These are phyloP conservation scores for Pipa parva DNA, from an alignment of 2,113 vertebrate genomes.

Conservation along the genomic window DNA sequence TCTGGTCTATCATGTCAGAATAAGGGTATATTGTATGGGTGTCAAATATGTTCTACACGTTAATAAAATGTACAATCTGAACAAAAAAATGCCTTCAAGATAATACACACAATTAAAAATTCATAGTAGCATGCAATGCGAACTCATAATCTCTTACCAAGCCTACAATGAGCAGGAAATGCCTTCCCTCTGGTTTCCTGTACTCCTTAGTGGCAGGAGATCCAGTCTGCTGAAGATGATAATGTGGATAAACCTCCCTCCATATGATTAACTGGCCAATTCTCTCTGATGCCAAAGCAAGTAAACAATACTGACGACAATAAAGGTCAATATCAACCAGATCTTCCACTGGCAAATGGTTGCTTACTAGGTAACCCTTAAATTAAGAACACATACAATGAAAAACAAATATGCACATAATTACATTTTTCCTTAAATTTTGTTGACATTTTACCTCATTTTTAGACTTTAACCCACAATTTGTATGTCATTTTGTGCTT, in stretches of 20 bases:
- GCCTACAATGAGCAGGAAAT: constrained; percentile 90
- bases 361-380: constrained; percentile 87
- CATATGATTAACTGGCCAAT: constrained; percentile 88
- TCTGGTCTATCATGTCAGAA: too few species aligned
- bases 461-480: too few species aligned
- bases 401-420: too few species aligned
- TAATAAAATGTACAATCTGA: too few species aligned
- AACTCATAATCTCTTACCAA: constrained; percentile 77
- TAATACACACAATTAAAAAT: too few species aligned
- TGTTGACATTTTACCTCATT: too few species aligned
- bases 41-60: too few species aligned
- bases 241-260: constrained; percentile 84
- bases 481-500: too few species aligned
- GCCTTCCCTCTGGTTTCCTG: constrained; percentile 69
- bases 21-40: too few species aligned
- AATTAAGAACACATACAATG: constrained; percentile 24
- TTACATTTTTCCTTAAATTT: too few species aligned
- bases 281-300: constrained; percentile 76
- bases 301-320: constrained; percentile 82
- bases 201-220: constrained; percentile 54
- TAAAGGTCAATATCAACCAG: constrained; percentile 82
- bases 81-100: too few species aligned
- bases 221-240: constrained; percentile 51
- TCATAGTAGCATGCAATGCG: too few species aligned
- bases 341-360: constrained; percentile 87